These are phyloP conservation scores for Drosophila tropicalis DNA, from an alignment of 1,140 invertebrate genomes.

Conservation along the genomic window DNA sequence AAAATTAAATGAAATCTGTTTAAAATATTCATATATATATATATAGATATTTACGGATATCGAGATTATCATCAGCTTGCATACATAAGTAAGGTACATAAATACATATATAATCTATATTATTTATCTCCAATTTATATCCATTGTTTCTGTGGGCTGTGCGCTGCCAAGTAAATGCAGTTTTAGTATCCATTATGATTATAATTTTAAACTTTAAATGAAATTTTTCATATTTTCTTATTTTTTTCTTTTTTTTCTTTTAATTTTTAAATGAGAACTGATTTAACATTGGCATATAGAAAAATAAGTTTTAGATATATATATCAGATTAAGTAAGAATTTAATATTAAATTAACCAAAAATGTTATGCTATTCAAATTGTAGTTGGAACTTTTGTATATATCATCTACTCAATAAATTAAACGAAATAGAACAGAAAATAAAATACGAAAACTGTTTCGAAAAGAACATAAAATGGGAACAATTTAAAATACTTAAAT, in stretches of 20 bases:
- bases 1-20: conserved; percentile 9
- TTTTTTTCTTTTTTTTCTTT: not conserved
- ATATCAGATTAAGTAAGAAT: not conserved
- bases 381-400: conserved; percentile 63
- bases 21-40: conserved; percentile 22
- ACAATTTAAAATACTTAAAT: conserved; percentile 51
- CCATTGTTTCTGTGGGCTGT: conserved; percentile 64
- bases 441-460: conserved; percentile 26
- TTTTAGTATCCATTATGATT: conserved; percentile 21
- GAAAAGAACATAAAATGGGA: conserved; percentile 17
- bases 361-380: conserved; percentile 76
- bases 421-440: conserved; percentile 37
- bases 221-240: not conserved
- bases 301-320: conserved; percentile 34
- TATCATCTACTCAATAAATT: conserved; percentile 46
- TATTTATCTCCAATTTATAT: conserved; percentile 29
- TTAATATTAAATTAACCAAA: conserved; percentile 56
- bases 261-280: conserved; percentile 32
- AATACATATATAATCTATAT: conserved; percentile 23
- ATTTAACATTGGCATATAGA: conserved; percentile 37
- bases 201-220: not conserved
- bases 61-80: conserved; percentile 54
- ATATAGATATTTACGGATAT: conserved; percentile 18
- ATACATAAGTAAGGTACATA: conserved; percentile 5
- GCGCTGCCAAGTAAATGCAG: conserved; percentile 64